Evolutionary conservation across 2,888 invertebrate genomes (phyloP), one percentile per base, ranked within the genome.

Genomic region (Pollenia amentaria): DNA sequence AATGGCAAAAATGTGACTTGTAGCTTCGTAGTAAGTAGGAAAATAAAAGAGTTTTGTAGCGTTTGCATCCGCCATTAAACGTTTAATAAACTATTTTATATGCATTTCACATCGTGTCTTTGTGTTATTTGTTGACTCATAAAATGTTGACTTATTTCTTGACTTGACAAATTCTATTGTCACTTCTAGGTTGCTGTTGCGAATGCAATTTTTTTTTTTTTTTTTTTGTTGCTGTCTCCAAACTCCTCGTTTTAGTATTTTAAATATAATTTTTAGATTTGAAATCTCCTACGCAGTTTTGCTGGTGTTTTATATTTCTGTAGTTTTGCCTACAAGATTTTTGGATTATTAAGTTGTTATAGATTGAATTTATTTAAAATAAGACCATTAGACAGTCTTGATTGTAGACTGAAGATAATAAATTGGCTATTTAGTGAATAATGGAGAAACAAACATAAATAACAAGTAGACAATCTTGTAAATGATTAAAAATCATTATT

Each of bases 121-220:
- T 67, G 38, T 84, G 73, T 62, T 84, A 67, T 73, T 67, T 62
- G 77, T 77, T 87, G 84, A 87, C 77, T 87, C 87, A 87, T 81
- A 77, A 77, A 79, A 62, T 79, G 62, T 67, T 79, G 73, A 78
- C 73, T 84, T 79, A 73, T 78, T 80, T 77, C 72, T 70, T 65
- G 64, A 64, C 67, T 80, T 72, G 78, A 73, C 72, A 78, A 87
- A 80, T 87, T 84, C 62, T 82, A 82, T 64, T 78, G 82, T 82
- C 85, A 64, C 70, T 70, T 78, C 18, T 84, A 57, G 51, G 18
- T 62, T 80, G 44, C 11, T 53, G 18, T 60, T 82, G n/a, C 7
- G 10, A 48, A 12, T 46, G 44, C 14, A n/a, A n/a, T n/a, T n/a
- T n/a, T 62, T 16, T 51, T 21, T 60, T n/a, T n/a, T 38, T 16